Evolutionary conservation across 2,888 invertebrate genomes (phyloP), one percentile per base, ranked within the genome.

Genomic region (Aspidiotus destructor): DNA sequence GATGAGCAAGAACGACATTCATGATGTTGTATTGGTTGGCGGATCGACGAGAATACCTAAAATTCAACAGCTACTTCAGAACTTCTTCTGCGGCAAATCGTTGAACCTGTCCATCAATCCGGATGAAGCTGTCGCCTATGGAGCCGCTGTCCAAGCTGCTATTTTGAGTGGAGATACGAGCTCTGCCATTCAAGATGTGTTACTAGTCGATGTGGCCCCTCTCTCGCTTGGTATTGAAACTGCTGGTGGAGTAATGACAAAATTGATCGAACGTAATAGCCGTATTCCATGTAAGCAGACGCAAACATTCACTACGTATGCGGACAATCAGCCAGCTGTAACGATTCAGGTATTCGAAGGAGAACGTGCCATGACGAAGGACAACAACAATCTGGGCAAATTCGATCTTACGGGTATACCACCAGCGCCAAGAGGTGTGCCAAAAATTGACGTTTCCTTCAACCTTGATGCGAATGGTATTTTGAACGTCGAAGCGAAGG

Each of bases 401-500:
- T 90, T 90, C 75, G 88, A 88, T 74, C 79, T 90, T 15, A 83
- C 85, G 8, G 92, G 91, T 48, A 71, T 79, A 44, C 75, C 91
- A 48, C 91, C 91, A 42, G 89, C 89, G 0, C 90, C 90, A 0
- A 81, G 90, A 72, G 91, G 91, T 28, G 81, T 87, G 5, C 87
- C 88, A 0, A 86, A 88, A 79, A 84, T 87, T 73, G 74, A 80
- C 87, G 88, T 92, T 0, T 88, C 90, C 1, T 93, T 93, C 73
- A 92, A 92, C 76, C 80, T 93, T 65, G 92, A 93, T 74, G 91
- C 91, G n/a, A 92, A 93, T 75, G 92, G 93, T 70, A 93, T 94
- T 71, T 77, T 92, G 6, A 87, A 90, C 74, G 79, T 83, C 2
- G 79, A 80, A 2, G 81, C 80, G 16, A 82, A 81, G 74, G 84